These are phyloP conservation scores for Bergia sp. DNA, from an alignment of 92 coral and sea anemone genomes.

Conservation along the genomic window DNA sequence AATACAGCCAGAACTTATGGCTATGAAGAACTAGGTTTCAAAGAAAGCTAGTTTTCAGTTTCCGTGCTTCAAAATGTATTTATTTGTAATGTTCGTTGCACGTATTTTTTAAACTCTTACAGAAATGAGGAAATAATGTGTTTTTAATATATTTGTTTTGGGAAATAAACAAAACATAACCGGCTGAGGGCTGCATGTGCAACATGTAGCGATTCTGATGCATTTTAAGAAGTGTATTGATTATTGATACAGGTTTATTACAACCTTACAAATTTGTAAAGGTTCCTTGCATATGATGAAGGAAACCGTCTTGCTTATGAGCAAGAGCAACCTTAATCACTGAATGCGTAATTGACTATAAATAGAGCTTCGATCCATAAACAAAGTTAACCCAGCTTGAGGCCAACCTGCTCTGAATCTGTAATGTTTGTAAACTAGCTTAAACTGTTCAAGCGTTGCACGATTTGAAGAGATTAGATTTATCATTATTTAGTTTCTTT, in stretches of 20 bases:
- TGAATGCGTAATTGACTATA: slow-evolving; percentile 22
- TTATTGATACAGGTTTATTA: background rate
- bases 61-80: background rate
- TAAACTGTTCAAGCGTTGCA: background rate
- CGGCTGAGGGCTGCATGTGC: background rate
- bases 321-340: background rate
- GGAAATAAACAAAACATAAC: background rate
- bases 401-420: slow-evolving; percentile 19
- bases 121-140: background rate
- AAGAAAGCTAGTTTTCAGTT: background rate
- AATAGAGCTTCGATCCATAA: slow-evolving; percentile 5
- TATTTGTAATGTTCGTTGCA: background rate
- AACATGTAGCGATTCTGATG: background rate
- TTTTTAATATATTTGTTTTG: background rate
- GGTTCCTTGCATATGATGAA: background rate
- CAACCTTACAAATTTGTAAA: too few species aligned
- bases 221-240: background rate
- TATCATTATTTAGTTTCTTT: background rate
- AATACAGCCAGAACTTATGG: too few species aligned
- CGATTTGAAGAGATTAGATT: too few species aligned
- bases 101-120: background rate
- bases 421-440: slow-evolving; percentile 6
- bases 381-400: background rate
- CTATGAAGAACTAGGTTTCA: background rate
- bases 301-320: background rate